phyloP scores from a whole-genome alignment of 1,140 invertebrate species.

The Uloborus diversus region DNA sequence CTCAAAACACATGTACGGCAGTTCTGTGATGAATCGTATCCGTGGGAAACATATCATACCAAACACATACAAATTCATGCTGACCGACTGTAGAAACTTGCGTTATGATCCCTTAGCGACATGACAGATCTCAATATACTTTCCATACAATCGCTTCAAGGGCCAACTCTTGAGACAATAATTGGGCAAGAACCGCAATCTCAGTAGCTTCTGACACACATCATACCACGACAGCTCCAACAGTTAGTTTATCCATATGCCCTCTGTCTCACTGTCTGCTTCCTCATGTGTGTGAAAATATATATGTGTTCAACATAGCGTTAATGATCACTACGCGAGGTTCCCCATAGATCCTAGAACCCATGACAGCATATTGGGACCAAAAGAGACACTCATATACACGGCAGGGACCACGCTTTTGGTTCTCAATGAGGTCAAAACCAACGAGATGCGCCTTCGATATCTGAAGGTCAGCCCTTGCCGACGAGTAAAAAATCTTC shows the following conservation, averaged over 20 bases:
- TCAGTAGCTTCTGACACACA: slow-evolving; percentile 22
- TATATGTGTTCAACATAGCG: slow-evolving; percentile 46
- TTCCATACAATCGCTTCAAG: slow-evolving; percentile 58
- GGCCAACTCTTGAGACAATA: slow-evolving; percentile 58
- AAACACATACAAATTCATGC: slow-evolving; percentile 99
- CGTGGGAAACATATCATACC: slow-evolving; percentile 97
- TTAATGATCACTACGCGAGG: slow-evolving; percentile 40
- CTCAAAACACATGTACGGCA: slow-evolving; percentile 99
- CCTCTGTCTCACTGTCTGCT: slow-evolving; percentile 41
- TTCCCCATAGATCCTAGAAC: slow-evolving; percentile 27
- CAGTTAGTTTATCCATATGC: slow-evolving; percentile 47
- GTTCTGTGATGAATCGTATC: slow-evolving; percentile 99
- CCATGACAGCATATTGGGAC: slow-evolving; percentile 40
- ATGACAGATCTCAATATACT: slow-evolving; percentile 60
- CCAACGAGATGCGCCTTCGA: slow-evolving; percentile 36
- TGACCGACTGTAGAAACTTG: slow-evolving; percentile 87
- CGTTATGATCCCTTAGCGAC: slow-evolving; percentile 72
- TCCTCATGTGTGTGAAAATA: slow-evolving; percentile 47
- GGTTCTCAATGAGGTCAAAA: slow-evolving; percentile 48
- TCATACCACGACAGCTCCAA: slow-evolving; percentile 37
- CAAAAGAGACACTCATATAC: slow-evolving; percentile 36
- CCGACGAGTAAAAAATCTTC: slow-evolving; percentile 69
- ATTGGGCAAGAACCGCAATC: slow-evolving; percentile 60
- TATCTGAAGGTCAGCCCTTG: slow-evolving; percentile 33
- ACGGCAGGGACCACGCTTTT: slow-evolving; percentile 47